Conservation (phyloP, 2,113 vertebrate genomes). For the Prietella phreatophila region DNA sequence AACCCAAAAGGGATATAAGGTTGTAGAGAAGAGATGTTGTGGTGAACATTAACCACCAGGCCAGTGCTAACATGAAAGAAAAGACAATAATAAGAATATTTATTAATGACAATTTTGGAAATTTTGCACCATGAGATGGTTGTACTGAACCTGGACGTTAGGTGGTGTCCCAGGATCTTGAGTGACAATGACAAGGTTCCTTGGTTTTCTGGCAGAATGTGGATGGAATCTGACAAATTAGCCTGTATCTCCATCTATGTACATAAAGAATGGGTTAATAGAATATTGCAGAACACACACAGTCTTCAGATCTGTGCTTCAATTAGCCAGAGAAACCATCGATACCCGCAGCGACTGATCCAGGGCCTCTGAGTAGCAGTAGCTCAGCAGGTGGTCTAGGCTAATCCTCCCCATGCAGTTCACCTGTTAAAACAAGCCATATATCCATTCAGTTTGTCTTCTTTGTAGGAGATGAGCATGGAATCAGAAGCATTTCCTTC, state of each 20-base stretch:
- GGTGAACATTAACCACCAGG: constrained; percentile 33
- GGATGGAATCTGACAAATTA: constrained; percentile 14
- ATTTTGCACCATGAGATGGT: background rate
- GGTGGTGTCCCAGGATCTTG: constrained; percentile 37
- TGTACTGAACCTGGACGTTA: constrained; percentile 31
- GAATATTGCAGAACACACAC: background rate
- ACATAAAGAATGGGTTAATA: background rate
- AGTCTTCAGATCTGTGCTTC: background rate
- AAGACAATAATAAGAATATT: background rate
- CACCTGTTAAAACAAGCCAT: constrained; percentile 77
- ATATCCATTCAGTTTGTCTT: constrained; percentile 63
- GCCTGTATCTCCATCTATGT: constrained; percentile 43
- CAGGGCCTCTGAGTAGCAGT: constrained; percentile 69
- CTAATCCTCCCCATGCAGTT: constrained; percentile 73
- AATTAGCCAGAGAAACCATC: background rate
- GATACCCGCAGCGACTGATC: constrained; percentile 73
- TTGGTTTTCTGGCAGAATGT: constrained; percentile 13
- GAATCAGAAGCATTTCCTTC: constrained; percentile 50
- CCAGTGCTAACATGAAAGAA: constrained; percentile 26
- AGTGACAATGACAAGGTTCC: constrained; percentile 21
- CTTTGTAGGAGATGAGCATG: constrained; percentile 49
- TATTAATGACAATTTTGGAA: background rate
- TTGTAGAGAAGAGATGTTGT: constrained; percentile 48
- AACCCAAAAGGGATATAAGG: constrained; percentile 38
- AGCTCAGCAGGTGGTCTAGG: constrained; percentile 66